These are phyloP conservation scores for Patagioenas fasciata DNA, from an alignment of 2,113 vertebrate species.

Conservation along the genomic window DNA sequence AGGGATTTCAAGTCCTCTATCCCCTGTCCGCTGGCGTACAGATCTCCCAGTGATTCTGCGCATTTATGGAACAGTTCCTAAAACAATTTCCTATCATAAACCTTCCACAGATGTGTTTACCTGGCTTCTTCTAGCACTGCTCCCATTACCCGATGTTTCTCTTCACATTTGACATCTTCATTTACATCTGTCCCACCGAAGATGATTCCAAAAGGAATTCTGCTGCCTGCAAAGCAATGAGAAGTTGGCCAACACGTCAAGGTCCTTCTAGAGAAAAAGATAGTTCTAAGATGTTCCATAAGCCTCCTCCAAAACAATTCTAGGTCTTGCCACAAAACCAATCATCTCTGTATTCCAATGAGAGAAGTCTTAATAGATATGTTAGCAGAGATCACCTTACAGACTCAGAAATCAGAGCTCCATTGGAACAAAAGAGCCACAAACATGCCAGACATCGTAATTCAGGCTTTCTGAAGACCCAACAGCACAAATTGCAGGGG, in stretches of 20 bases:
- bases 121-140: constrained; percentile 88
- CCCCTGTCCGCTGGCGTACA: neutral
- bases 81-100: neutral
- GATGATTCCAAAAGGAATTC: constrained; percentile 88
- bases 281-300: neutral
- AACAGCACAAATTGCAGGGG: neutral
- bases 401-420: neutral
- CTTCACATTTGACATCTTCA: constrained; percentile 85
- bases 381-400: neutral
- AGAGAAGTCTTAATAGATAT: neutral
- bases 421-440: neutral
- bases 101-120: constrained; percentile 54
- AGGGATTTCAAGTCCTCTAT: neutral
- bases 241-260: neutral
- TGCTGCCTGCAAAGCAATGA: constrained; percentile 73
- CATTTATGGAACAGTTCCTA: neutral
- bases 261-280: neutral
- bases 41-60: neutral
- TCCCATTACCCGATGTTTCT: constrained; percentile 86
- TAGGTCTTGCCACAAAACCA: neutral
- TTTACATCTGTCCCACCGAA: constrained; percentile 97
- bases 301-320: neutral
- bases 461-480: neutral
- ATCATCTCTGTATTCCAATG: neutral
- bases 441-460: neutral